Evolutionary conservation across 2,113 vertebrate species (phyloP).

Genomic region (Tachysurus vachellii): DNA sequence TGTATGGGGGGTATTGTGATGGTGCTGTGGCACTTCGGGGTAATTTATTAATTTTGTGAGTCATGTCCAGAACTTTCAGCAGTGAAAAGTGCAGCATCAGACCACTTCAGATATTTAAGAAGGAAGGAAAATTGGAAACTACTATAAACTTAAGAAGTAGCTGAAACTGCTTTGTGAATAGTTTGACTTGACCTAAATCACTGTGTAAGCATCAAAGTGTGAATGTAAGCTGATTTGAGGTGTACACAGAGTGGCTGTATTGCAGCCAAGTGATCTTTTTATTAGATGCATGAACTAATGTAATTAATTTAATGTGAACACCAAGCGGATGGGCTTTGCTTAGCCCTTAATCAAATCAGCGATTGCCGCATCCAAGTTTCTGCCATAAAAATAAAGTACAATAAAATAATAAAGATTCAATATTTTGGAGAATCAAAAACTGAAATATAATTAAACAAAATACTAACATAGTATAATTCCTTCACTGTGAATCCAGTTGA

Average conservation of each 20-base stretch:
- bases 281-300: not conserved
- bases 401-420: constrained; percentile 73
- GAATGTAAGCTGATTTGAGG: not conserved
- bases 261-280: not conserved
- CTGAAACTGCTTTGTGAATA: not conserved
- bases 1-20: not conserved
- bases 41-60: not conserved
- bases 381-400: constrained; percentile 65
- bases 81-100: constrained; percentile 7
- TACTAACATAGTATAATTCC: constrained; percentile 86
- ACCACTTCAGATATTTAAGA: constrained; percentile 7
- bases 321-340: not conserved
- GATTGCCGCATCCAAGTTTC: constrained; percentile 55
- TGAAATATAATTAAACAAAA: constrained; percentile 79
- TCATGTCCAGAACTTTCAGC: not conserved
- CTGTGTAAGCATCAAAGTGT: not conserved
- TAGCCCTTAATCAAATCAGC: not conserved
- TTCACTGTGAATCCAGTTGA: constrained; percentile 84
- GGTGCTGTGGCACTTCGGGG: constrained; percentile 35
- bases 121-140: not conserved
- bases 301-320: not conserved
- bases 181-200: not conserved
- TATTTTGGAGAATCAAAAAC: constrained; percentile 85
- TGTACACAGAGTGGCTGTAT: not conserved
- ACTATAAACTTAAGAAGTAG: not conserved